Conservation (phyloP, 2,888 invertebrate species). For the Portevinia maculata region DNA sequence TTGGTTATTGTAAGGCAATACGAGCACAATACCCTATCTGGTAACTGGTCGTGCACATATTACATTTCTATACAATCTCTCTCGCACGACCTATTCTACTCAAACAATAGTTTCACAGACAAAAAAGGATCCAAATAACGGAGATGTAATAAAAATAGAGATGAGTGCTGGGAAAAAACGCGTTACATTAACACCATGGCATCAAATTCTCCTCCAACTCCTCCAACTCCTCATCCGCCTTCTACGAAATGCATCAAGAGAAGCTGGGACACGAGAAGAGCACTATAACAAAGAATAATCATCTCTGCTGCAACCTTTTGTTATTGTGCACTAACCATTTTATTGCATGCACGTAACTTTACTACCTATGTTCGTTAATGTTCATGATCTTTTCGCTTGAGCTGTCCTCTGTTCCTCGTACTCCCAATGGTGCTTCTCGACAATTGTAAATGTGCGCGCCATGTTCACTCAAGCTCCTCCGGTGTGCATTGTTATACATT, state of each 20-base stretch:
- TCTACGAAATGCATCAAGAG: conserved; percentile 33
- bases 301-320: conserved; percentile 53
- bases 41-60: conserved; percentile 42
- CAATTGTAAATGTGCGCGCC: conserved; percentile 47
- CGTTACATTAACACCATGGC: conserved; percentile 59
- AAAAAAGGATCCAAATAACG: conserved; percentile 24
- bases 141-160: conserved; percentile 24
- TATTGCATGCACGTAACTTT: conserved; percentile 64
- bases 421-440: conserved; percentile 25
- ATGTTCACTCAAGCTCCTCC: conserved; percentile 1
- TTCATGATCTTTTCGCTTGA: conserved; percentile 30
- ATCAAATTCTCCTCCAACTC: conserved; percentile 52
- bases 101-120: conserved; percentile 35
- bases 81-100: conserved; percentile 48
- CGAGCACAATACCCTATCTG: conserved; percentile 36
- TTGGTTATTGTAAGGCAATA: conserved; percentile 39
- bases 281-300: conserved; percentile 44
- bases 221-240: conserved; percentile 27
- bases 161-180: neutral
- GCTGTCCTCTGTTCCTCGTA: conserved; percentile 4
- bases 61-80: conserved; percentile 31
- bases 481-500: conserved; percentile 18
- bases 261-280: neutral
- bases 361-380: conserved; percentile 25
- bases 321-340: conserved; percentile 66